These are phyloP conservation scores for Smittia sp. DNA, from an alignment of 2,888 invertebrate genomes.

Conservation along the genomic window DNA sequence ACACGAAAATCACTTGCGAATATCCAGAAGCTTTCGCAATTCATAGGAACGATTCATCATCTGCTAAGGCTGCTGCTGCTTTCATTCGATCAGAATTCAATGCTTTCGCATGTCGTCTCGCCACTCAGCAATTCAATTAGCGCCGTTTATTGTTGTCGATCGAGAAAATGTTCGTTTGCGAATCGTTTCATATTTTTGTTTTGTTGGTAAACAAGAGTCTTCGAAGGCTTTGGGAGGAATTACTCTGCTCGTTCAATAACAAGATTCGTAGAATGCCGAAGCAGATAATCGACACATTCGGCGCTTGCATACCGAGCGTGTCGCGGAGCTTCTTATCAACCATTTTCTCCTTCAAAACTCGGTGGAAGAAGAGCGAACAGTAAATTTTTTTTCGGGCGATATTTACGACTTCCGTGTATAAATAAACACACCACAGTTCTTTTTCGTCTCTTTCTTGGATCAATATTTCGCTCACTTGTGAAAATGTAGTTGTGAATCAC, in stretches of 20 bases:
- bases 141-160: neutral
- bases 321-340: neutral
- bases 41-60: too few species aligned
- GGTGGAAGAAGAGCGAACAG: neutral
- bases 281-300: neutral
- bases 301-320: neutral
- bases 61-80: too few species aligned
- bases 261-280: neutral
- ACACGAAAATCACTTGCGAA: too few species aligned
- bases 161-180: neutral
- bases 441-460: neutral
- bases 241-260: neutral
- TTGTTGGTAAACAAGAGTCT: neutral
- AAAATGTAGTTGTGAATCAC: neutral
- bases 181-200: neutral
- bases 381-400: neutral
- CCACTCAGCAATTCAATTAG: neutral
- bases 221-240: neutral
- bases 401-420: neutral
- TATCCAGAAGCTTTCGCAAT: too few species aligned
- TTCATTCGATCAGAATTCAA: too few species aligned
- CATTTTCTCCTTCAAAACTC: neutral
- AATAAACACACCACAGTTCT: conserved; percentile 9
- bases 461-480: neutral
- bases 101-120: neutral